Evolutionary conservation across 2,888 invertebrate genomes (phyloP), one percentile per base, ranked within the genome.

Genomic region (Caenorhabditis angaria): DNA sequence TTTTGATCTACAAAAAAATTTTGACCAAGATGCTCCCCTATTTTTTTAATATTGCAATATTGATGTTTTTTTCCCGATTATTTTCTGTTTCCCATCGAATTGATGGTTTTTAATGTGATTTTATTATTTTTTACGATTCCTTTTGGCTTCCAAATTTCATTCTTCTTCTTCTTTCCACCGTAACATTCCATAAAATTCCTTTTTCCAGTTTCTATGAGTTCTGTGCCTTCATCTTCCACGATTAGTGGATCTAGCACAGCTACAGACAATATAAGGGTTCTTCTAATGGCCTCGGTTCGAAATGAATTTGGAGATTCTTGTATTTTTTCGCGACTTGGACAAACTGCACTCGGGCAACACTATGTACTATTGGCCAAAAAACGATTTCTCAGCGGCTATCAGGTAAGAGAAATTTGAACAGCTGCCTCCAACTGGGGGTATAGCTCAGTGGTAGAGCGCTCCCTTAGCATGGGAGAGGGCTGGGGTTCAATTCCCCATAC

Each of bases 391-490:
- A 77, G 80, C 29, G 80, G 78, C 12, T 78, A 73, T 56, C 63
- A 60, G 65, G 78, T 78, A 12, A 22, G 22, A 22, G 22, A 4
- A 18, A n/a, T 54, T 25, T 18, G 32, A n/a, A n/a, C n/a, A n/a
- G n/a, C n/a, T n/a, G n/a, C n/a, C n/a, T n/a, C n/a, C n/a, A n/a
- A n/a, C n/a, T 50, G 78, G 78, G 78, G 78, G 69, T 77, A 75
- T 79, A 79, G 79, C 77, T 79, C 79, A 79, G 79, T 73, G 80
- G 80, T 80, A 80, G 80, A 80, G 80, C 80, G 80, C 80, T 80
- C 80, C 74, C 80, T 80, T 80, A 79, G 80, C 80, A 80, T 79
- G 79, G 72, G 77, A 79, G 79, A 79, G 70, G 77, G 68, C 78
- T 77, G 77, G 77, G 77, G 75, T 77, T 77, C 77, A 73, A 77